Evolutionary conservation across 2,113 vertebrate species (phyloP), one percentile per base, ranked within the genome.

Genomic region (Perognathus longimembris): DNA sequence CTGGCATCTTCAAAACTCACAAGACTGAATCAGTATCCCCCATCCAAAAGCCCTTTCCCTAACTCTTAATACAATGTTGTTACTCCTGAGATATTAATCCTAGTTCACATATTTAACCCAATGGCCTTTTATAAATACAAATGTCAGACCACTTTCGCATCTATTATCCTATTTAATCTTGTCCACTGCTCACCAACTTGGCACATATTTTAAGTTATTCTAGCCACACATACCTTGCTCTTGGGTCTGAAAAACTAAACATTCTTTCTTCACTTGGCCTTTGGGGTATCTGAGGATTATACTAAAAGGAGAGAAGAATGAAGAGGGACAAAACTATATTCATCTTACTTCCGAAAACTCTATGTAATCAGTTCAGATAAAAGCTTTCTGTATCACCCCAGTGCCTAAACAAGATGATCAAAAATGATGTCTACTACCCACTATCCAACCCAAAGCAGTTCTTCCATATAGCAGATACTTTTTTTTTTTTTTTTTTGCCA

Each of bases 271-370:
- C 30, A 24, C 11, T 42, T 7, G 20, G 61, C 20, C 7, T n/a
- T 22, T 7, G 14, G 38, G 2, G 24, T 40, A 63, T 57, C 73
- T 50, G 42, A 24, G 4, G 69, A 36, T 88, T 34, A 45, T 22
- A 32, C 8, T 28, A 15, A 2, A 1, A 14, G 9, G 5, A 1
- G 20, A 20, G 57, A n/a, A 3, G n/a, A 40, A 5, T 34, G 61
- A 59, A 42, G 1, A 9, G n/a, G 1, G 20, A 82, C 36, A 63
- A 20, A 67, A 59, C 38, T 50, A 6, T 1, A 67, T n/a, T 17
- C 34, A 20, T 3, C n/a, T 34, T 21, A 36, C 45, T n/a, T 78
- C 34, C 59, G 15, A 38, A 70, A 89, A 82, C 38, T 80, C 26
- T 40, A 5, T 17, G 3, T 57, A 36, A 40, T 6, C 86, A 26